Evolutionary conservation across 2,113 vertebrate species (phyloP), one percentile per base, ranked within the genome.

Genomic region (Nanorana parkeri): DNA sequence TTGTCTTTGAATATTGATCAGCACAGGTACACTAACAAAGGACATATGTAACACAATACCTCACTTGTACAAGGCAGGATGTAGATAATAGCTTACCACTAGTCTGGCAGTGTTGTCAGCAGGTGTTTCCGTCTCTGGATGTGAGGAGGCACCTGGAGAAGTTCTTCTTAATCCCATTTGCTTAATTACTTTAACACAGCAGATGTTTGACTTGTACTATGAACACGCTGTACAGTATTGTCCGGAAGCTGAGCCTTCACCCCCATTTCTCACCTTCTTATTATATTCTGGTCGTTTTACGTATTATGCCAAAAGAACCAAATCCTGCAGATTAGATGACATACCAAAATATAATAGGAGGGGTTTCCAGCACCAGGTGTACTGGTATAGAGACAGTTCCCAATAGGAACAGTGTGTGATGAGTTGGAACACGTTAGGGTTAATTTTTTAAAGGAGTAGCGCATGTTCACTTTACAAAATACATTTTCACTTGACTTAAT

Each of bases 181-280:
- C 87, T 85, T 91, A 91, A 93, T 91, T 90, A 86, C 87, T 87
- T 61, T 0, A 13, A 86, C 90, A 86, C 60, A 8, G 77, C 65
- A 85, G 87, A 79, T 2, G 0, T 85, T 84, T 83, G 28, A 83
- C 69, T 84, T 85, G 86, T 86, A 90, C 90, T 91, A 88, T 85
- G 93, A 94, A 94, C 88, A 90, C 87, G 85, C 87, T 89, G 29
- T 87, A 86, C 85, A 90, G 92, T 90, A 87, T 13, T 92, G 93
- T 89, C 85, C 32, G 20, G 87, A 82, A 54, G 83, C 86, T 88
- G 84, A 0, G 76, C 80, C 82, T 83, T 80, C 3, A 32, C 36
- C 29, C n/a, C 83, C 88, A 83, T 21, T 84, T 69, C 17, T 23
- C 78, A 47, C 5, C 41, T 47, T 15, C 13, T 47, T 47, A 5